These are phyloP conservation scores for Artemia sp. DNA, from an alignment of 2,888 invertebrate genomes.

Conservation along the genomic window DNA sequence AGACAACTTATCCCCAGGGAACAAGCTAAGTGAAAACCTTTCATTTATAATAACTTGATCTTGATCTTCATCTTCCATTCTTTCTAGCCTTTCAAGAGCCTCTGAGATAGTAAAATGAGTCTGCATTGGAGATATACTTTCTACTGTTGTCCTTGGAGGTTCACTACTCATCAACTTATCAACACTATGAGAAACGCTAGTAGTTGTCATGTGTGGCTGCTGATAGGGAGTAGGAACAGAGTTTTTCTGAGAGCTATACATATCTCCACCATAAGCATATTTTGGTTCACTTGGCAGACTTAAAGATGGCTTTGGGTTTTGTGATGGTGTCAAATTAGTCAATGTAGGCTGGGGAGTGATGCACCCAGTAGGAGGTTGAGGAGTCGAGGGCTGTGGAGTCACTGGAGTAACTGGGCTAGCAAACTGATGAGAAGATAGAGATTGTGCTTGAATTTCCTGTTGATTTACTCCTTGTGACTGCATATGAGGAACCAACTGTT, in stretches of 20 bases:
- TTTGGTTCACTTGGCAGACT: neutral
- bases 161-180: constrained; percentile 11
- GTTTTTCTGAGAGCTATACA: neutral
- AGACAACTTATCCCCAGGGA: neutral
- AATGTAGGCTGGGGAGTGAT: constrained; percentile 9
- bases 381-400: constrained; percentile 1
- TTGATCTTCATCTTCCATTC: constrained; percentile 14
- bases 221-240: neutral
- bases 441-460: neutral
- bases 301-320: constrained; percentile 4
- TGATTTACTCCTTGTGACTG: neutral
- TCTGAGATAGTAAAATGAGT: constrained; percentile 10
- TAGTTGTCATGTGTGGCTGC: neutral
- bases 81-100: neutral
- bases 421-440: neutral
- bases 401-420: constrained; percentile 14
- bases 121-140: constrained; percentile 15
- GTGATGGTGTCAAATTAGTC: neutral
- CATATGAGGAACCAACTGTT: constrained; percentile 4
- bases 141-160: neutral
- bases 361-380: constrained; percentile 12
- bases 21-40: constrained; percentile 5
- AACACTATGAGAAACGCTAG: constrained; percentile 3
- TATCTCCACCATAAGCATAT: neutral
- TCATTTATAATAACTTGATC: constrained; percentile 14